These are phyloP conservation scores for Planiliza haematocheilus DNA, from an alignment of 2,113 vertebrate species.

Conservation along the genomic window DNA sequence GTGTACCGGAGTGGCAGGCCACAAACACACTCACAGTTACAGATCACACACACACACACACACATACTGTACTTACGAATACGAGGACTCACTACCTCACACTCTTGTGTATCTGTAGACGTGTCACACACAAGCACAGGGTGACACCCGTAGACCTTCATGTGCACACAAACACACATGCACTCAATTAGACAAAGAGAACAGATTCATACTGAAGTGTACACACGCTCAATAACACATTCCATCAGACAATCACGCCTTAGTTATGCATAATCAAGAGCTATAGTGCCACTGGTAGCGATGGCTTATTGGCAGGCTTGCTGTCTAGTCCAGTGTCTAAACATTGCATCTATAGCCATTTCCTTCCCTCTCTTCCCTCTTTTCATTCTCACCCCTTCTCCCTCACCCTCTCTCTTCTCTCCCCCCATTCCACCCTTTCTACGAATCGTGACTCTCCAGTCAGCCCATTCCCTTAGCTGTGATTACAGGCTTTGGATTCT, in stretches of 20 bases:
- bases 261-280: conserved; percentile 40
- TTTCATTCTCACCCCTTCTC: conserved; percentile 41
- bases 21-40: conserved; percentile 49
- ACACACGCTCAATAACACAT: neutral
- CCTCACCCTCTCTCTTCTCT: conserved; percentile 11
- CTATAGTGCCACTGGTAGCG: conserved; percentile 28
- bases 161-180: neutral
- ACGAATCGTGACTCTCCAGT: conserved; percentile 68
- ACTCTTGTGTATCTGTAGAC: neutral
- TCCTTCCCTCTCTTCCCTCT: conserved; percentile 21
- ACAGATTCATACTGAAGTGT: neutral
- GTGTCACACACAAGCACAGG: neutral
- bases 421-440: conserved; percentile 36
- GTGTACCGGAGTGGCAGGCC: conserved; percentile 71
- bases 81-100: conserved; percentile 11
- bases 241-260: conserved; percentile 17
- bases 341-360: conserved; percentile 7
- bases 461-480: conserved; percentile 71
- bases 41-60: conserved; percentile 21
- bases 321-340: conserved; percentile 7
- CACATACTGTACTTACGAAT: conserved; percentile 11
- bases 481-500: conserved; percentile 76
- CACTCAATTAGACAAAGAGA: neutral
- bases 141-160: neutral
- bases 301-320: conserved; percentile 27